Base-by-base conservation (phyloP, 2,113 vertebrate species). In the Phoxinus phoxinus region DNA sequence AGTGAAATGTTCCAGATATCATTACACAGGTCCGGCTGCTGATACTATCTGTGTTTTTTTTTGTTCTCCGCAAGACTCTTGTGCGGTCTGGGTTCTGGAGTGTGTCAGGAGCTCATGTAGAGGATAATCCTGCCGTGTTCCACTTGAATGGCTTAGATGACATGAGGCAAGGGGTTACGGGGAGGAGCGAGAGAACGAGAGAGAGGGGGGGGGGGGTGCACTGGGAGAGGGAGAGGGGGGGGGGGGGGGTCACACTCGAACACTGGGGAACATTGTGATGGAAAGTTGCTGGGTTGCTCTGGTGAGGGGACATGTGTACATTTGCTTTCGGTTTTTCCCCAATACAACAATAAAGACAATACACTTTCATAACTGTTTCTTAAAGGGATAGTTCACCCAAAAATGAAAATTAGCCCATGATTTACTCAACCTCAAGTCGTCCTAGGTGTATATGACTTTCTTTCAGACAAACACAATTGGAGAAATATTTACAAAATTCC, bases 111-210 rank as follows among this genome's bases (percentile, higher is more conserved):
- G 91, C 69, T 37, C 86, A 90, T 92, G 92, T 86, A 91, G 88
- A 92, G 88, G 94, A 93, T 95, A 94, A 95, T 95, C 94, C 94
- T 75, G 84, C 90, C 87, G 87, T 91, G 93, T 91, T 91, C 90
- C 91, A 92, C 91, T 93, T 94, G 91, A 94, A 92, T 92, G 85
- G 93, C 92, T 94, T 92, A 89, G 89, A 90, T 88, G 87, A 89
- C 88, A 89, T 90, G 89, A 78, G 76, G 30, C 56, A 25, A 63
- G 48, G 78, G 90, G 82, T 90, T 88, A 84, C 63, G 85, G 81
- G 89, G 90, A 87, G 63, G 78, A 82, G 83, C n/a, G 44, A 87
- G 87, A 85, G 58, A 78, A 13, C 27, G 46, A 82, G 48, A 86
- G 69, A 76, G 59, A n/a, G 27, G 30, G 25, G 6, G 27, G 71